These are phyloP conservation scores for Loris lydekkerianus DNA, from an alignment of 2,797 vertebrate species.

Conservation along the genomic window DNA sequence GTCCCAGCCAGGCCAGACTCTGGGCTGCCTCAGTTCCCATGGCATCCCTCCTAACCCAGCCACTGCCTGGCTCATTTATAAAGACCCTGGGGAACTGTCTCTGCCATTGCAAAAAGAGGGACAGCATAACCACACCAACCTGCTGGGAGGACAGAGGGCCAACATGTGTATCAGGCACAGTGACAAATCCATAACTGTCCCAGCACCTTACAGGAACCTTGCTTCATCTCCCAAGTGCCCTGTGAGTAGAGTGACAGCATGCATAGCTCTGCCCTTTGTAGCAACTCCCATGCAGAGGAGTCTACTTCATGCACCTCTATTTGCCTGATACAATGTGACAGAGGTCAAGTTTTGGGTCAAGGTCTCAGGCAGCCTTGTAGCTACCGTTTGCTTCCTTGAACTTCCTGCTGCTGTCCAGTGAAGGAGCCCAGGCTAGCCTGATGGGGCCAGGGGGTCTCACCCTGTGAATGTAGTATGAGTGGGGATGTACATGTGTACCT, in stretches of 20 bases:
- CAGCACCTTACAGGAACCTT: background rate
- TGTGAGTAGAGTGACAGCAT: fast-evolving
- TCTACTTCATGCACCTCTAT: background rate
- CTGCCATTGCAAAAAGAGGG: background rate
- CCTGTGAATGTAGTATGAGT: fast-evolving
- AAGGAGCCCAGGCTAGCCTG: background rate
- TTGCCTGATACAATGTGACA: background rate
- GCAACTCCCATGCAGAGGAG: too few species aligned
- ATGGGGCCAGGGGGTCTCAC: background rate
- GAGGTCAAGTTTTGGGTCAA: background rate
- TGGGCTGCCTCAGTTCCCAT: too few species aligned
- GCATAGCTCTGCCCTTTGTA: background rate
- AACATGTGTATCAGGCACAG: background rate
- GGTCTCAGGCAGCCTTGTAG: background rate
- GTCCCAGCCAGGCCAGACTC: too few species aligned
- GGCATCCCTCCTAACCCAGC: background rate
- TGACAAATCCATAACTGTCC: too few species aligned
- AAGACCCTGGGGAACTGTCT: background rate
- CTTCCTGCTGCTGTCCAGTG: background rate
- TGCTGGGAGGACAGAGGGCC: too few species aligned
- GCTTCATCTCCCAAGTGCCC: background rate
- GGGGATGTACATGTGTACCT: background rate
- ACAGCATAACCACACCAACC: background rate
- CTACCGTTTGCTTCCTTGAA: background rate
- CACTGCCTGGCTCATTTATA: background rate